phyloP scores from a whole-genome alignment of 2,797 vertebrate genomes.

The Pteronotus mesoamericanus region DNA sequence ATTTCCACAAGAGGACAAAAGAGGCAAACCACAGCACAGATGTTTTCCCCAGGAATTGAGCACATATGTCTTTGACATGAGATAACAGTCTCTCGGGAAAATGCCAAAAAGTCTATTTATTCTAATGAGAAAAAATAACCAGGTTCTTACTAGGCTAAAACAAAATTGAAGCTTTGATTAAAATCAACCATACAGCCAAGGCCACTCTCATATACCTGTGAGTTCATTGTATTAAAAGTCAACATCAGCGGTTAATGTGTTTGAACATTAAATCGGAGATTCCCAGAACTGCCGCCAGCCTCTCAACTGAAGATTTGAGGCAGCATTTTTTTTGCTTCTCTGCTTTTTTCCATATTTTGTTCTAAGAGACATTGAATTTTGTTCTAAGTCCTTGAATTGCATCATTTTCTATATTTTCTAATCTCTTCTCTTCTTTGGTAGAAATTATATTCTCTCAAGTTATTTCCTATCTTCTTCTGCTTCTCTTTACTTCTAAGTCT shows the following conservation, averaged over 20 bases:
- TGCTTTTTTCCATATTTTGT: not conserved
- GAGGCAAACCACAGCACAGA: not conserved
- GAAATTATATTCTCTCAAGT: not conserved
- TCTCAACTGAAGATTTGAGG: not conserved
- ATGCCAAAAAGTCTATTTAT: slow-evolving; percentile 13
- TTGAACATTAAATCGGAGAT: not conserved
- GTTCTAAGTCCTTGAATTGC: not conserved
- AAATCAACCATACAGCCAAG: not conserved
- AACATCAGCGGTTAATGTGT: not conserved
- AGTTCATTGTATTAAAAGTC: not conserved
- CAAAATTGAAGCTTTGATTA: slow-evolving; percentile 6
- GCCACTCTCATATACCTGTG: not conserved
- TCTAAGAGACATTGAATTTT: not conserved
- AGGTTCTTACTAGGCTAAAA: slow-evolving; percentile 19
- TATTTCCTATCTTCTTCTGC: not conserved
- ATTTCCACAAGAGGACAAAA: not conserved
- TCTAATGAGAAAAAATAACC: not conserved
- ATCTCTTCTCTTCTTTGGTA: not conserved
- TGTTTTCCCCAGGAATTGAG: not conserved
- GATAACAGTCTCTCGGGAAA: not conserved
- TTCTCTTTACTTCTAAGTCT: not conserved
- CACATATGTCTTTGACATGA: not conserved
- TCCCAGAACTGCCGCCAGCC: not conserved
- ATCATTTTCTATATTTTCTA: not conserved
- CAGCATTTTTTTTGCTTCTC: not conserved